These are phyloP conservation scores for Pampus argenteus DNA, from an alignment of 2,797 vertebrate genomes.

Conservation along the genomic window DNA sequence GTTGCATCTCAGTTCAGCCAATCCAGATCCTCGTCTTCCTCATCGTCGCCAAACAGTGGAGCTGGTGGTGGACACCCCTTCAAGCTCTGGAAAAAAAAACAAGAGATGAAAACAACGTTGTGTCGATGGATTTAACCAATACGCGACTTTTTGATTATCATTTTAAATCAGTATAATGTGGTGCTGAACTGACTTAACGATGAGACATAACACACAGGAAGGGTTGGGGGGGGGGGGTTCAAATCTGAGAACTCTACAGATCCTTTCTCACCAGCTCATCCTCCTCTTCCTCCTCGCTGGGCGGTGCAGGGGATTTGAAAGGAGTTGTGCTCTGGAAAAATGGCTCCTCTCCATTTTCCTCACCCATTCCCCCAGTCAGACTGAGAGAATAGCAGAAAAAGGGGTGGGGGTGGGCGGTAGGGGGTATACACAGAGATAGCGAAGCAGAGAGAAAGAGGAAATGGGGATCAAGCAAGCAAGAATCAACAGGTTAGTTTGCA, in stretches of 20 bases:
- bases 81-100: conserved; percentile 86
- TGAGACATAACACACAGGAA: background rate
- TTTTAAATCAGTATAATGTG: background rate
- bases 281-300: conserved; percentile 91
- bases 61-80: conserved; percentile 93
- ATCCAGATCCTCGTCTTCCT: conserved; percentile 91
- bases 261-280: conserved; percentile 92
- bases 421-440: background rate
- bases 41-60: conserved; percentile 92
- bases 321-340: conserved; percentile 74
- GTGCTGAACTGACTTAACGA: background rate
- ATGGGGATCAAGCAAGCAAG: background rate
- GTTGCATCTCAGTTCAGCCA: conserved; percentile 89
- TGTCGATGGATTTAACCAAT: background rate
- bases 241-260: conserved; percentile 51
- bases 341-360: conserved; percentile 76
- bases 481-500: conserved; percentile 31
- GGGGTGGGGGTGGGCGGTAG: background rate
- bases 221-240: background rate
- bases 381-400: conserved; percentile 74
- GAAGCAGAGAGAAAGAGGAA: background rate
- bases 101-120: background rate
- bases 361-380: conserved; percentile 64
- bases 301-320: conserved; percentile 58
- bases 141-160: background rate